Base-by-base conservation (phyloP, 2,888 invertebrate species). In the Julus scanicus region DNA sequence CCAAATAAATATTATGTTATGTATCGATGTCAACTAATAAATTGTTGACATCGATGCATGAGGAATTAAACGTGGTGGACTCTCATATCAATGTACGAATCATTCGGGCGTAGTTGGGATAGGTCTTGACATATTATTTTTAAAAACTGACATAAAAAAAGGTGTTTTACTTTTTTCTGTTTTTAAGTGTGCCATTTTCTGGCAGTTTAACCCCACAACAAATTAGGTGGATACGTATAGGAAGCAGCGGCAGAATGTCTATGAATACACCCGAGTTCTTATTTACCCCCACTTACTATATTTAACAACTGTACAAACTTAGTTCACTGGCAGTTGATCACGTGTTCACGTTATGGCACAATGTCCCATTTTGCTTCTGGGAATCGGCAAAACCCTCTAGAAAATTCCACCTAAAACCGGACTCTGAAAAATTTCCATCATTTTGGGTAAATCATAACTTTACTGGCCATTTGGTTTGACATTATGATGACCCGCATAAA, bases 21-120 rank as follows among this genome's bases (percentile, higher is more conserved):
- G 71, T 71, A 71, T 71, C 71, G 71, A 71, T 71, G 71, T 71
- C 71, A 71, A 71, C 29, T 71, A 20, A 71, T 71, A 71, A 71
- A 20, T 71, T 71, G 71, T 71, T 71, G 71, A 71, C 71, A 71
- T 71, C 71, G 71, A 71, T 71, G 71, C 71, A 71, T n/a, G 20
- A 20, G 71, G 9, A 71, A 71, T 71, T 71, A 71, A 71, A 71
- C 20, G n/a, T 11, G 71, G 71, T 29, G 71, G 29, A 71, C 71
- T 71, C 71, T 29, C 71, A 71, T 71, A 29, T 71, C 71, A 71
- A 71, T 71, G 4, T 29, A 29, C 29, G 71, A 71, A 71, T 71
- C 71, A 71, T 29, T 71, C 29, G 71, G 71, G 71, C 29, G 71
- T 71, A n/a, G 4, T 63, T 4, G 63, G 63, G 63, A 71, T 71